Evolutionary conservation across 2,888 invertebrate species (phyloP).

Genomic region (Thecocarcelia acutangulata): DNA sequence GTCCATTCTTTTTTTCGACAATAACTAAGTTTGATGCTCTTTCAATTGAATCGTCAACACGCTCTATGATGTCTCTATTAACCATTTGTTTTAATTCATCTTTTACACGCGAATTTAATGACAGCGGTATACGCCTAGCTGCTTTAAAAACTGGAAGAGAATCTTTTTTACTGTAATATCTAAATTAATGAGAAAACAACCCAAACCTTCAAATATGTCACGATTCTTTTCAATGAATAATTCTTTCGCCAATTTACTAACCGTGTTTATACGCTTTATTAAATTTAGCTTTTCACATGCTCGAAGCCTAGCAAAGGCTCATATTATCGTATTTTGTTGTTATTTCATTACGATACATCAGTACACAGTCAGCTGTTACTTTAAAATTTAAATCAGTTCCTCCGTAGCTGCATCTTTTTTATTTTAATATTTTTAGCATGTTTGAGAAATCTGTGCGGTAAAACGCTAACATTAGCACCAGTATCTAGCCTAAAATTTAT

Average conservation of each 20-base stretch:
- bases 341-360: constrained; percentile 55
- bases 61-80: constrained; percentile 51
- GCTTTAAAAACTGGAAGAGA: not conserved
- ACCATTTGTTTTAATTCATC: constrained; percentile 52
- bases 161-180: not conserved
- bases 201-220: constrained; percentile 12
- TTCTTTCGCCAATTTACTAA: not conserved
- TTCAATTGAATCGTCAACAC: constrained; percentile 56
- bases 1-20: constrained; percentile 59
- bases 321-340: constrained; percentile 44
- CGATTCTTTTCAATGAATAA: constrained; percentile 8
- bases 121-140: constrained; percentile 56
- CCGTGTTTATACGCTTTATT: too few species aligned
- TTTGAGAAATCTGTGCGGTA: constrained; percentile 56
- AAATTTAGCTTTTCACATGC: constrained; percentile 19
- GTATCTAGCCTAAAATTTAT: constrained; percentile 62
- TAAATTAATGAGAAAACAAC: constrained; percentile 5
- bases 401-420: constrained; percentile 47
- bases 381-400: constrained; percentile 51
- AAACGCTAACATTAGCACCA: constrained; percentile 54
- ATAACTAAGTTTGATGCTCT: constrained; percentile 46
- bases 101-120: constrained; percentile 50
- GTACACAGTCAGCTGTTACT: constrained; percentile 43
- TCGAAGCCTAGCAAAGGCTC: constrained; percentile 25
- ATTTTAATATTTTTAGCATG: constrained; percentile 36